Conservation (phyloP, 2,113 vertebrate species). For the Deroptyus accipitrinus region DNA sequence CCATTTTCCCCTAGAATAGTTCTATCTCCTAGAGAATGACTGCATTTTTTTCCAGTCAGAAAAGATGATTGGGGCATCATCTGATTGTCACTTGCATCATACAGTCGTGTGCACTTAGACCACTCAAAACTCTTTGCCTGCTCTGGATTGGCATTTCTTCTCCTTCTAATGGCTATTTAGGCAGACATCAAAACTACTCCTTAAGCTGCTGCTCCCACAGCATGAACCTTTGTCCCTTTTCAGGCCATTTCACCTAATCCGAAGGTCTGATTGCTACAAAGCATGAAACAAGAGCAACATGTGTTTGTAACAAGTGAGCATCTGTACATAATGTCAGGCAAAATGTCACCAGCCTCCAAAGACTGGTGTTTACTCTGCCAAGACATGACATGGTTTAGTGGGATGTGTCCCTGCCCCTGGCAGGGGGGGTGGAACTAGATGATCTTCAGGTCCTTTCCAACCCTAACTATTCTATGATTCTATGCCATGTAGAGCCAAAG, state of each 20-base stretch:
- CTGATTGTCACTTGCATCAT: neutral
- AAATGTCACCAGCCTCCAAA: neutral
- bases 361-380: slow-evolving; percentile 3
- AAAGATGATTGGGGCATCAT: neutral
- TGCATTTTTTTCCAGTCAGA: neutral
- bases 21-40: neutral
- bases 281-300: slow-evolving; percentile 2
- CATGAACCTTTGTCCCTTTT: slow-evolving; percentile 12
- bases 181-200: neutral
- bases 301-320: neutral
- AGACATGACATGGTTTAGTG: neutral
- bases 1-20: neutral
- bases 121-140: neutral
- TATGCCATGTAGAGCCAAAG: neutral
- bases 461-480: no score
- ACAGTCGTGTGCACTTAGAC: neutral
- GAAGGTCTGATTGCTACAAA: slow-evolving; percentile 44
- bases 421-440: no score
- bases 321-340: slow-evolving; percentile 10
- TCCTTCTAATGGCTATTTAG: neutral
- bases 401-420: no score
- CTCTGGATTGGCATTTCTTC: neutral
- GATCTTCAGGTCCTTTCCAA: no score
- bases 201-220: neutral
- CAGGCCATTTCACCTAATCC: slow-evolving; percentile 49